Evolutionary conservation across 2,888 invertebrate species (phyloP).

Genomic region (Palloptera scutellata): DNA sequence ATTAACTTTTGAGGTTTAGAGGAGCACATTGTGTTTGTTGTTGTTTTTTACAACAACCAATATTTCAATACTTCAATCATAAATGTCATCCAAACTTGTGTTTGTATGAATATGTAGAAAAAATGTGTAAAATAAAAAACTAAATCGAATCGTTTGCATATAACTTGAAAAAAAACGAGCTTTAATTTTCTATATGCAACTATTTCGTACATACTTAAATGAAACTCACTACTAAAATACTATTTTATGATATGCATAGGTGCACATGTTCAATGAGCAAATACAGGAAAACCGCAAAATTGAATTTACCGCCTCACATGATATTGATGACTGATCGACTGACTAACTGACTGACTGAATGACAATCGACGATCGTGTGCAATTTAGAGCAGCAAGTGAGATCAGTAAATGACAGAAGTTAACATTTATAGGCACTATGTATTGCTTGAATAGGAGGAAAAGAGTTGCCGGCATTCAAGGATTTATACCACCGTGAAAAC

Average conservation of each 20-base stretch:
- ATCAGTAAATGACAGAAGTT: neutral
- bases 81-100: no score
- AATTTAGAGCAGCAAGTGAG: constrained; percentile 27
- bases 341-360: constrained; percentile 30
- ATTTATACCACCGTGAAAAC: no score
- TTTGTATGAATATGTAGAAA: neutral
- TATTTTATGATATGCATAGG: constrained; percentile 60
- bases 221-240: no score
- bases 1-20: constrained; percentile 55
- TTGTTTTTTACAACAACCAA: neutral
- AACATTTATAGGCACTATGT: no score
- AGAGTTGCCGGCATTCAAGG: no score
- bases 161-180: no score
- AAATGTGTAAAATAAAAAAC: neutral
- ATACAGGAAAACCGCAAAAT: constrained; percentile 64
- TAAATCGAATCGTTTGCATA: no score
- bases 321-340: constrained; percentile 37
- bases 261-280: constrained; percentile 61
- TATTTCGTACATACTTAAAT: no score
- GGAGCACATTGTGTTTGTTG: constrained; percentile 4
- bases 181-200: no score
- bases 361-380: constrained; percentile 39
- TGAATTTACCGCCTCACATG: constrained; percentile 64
- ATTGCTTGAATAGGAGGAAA: no score
- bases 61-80: no score